Evolutionary conservation across 2,888 invertebrate genomes (phyloP).

Genomic region (Microplitis manilae): DNA sequence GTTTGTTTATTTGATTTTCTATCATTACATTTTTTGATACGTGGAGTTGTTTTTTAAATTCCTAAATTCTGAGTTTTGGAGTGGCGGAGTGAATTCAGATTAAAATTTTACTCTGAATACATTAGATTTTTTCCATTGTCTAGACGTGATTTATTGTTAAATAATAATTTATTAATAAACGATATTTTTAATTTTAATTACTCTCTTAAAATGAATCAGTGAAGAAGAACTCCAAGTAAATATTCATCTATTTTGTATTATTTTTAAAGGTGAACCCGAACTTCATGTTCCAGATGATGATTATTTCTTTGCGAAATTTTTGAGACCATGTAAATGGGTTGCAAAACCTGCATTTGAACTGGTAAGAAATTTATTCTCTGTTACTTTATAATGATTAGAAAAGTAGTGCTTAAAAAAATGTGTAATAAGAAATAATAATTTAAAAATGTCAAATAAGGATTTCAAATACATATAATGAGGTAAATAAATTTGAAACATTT

Average conservation of each 20-base stretch:
- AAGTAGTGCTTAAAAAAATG: background rate
- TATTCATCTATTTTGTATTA: background rate
- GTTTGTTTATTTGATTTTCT: too few relatives aligned
- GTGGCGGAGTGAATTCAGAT: too few relatives aligned
- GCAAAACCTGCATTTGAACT: constrained; percentile 85
- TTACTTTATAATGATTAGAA: background rate
- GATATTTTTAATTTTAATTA: background rate
- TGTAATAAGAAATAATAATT: background rate
- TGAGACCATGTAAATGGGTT: constrained; percentile 90
- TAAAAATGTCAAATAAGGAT: background rate
- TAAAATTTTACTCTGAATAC: too few relatives aligned
- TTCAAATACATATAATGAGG: background rate
- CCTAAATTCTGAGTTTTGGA: too few relatives aligned
- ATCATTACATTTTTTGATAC: too few relatives aligned
- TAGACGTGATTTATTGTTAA: too few relatives aligned
- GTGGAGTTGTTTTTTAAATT: too few relatives aligned
- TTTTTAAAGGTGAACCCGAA: constrained; percentile 76
- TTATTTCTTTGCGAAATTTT: constrained; percentile 82
- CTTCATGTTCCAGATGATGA: constrained; percentile 80
- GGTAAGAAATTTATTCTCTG: constrained; percentile 71
- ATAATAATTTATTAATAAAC: too few relatives aligned
- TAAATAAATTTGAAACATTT: background rate
- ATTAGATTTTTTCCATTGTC: too few relatives aligned
- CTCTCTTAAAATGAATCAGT: background rate
- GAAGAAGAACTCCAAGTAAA: background rate